phyloP scores from a whole-genome alignment of 2,113 vertebrate species.

The Heterochromis multidens region DNA sequence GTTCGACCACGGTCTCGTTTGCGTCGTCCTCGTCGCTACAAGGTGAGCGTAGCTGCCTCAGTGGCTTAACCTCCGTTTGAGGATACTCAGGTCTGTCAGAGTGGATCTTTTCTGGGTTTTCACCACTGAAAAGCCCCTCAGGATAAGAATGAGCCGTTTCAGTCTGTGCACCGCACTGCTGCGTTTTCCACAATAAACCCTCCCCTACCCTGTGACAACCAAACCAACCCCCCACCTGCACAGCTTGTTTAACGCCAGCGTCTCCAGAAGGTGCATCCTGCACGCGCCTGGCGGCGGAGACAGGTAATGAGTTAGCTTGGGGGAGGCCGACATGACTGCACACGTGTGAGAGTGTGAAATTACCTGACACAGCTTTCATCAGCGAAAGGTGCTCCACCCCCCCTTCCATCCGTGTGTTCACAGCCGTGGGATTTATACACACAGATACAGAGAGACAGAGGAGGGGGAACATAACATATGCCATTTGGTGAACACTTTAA shows the following conservation, averaged over 20 bases:
- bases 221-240: slow-evolving; percentile 31
- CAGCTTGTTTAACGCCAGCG: slow-evolving; percentile 60
- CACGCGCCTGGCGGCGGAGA: slow-evolving; percentile 7
- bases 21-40: slow-evolving; percentile 43
- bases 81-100: slow-evolving; percentile 65
- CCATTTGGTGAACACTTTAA: slow-evolving; percentile 9
- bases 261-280: slow-evolving; percentile 64
- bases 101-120: slow-evolving; percentile 11
- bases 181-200: slow-evolving; percentile 43
- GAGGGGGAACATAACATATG: slow-evolving; percentile 43
- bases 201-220: background rate
- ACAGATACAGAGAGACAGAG: slow-evolving; percentile 9
- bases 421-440: slow-evolving; percentile 40
- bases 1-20: background rate
- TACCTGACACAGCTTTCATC: slow-evolving; percentile 65
- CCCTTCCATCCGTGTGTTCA: slow-evolving; percentile 30
- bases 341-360: slow-evolving; percentile 70
- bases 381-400: slow-evolving; percentile 26
- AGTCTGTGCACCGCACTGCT: background rate
- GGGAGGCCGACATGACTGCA: slow-evolving; percentile 61
- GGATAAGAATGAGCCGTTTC: slow-evolving; percentile 44
- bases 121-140: background rate
- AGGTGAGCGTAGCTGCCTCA: slow-evolving; percentile 61
- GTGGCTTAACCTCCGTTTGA: slow-evolving; percentile 49
- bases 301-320: slow-evolving; percentile 74